Base-by-base conservation (phyloP, 2,888 invertebrate species). In the Tenthredo livida region DNA sequence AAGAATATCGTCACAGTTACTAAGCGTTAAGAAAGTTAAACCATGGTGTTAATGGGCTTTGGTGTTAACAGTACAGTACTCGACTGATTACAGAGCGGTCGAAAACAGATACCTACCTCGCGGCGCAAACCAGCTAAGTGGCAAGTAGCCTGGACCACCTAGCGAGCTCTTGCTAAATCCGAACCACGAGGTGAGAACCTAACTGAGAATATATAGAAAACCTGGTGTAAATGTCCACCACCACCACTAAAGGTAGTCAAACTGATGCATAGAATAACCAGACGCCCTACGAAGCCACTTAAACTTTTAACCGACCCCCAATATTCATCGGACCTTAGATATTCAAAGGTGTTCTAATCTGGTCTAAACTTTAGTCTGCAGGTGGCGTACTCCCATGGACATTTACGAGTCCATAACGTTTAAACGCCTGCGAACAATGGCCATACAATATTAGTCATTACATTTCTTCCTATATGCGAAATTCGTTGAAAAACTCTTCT, bases 51-150 rank as follows among this genome's bases (percentile, higher is more conserved):
- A 90, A 91, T 90, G 89, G 90, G 84, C 86, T 25, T n/a, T 25
- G 67, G 83, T 83, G 83, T 83, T 83, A 83, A 83, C 65, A 86
- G 86, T 87, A 88, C 72, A 67, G 67, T 67, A 67, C 87, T 87
- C 87, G 86, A 87, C 88, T 90, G 92, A 92, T 92, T 91, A 91
- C 89, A 90, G 90, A 90, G 89, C 90, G 89, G 89, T 86, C 86
- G 86, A 88, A 88, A 89, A 86, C 86, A 86, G 86, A 84, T 85
- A 87, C 87, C 86, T 85, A 87, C 87, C 86, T 80, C 78, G 86
- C 86, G 85, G 88, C 87, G 87, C 85, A 86, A 88, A 88, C 70
- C 73, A 75, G 84, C 75, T 85, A 89, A 88, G 87, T 86, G 88
- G 85, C 80, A 86, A 87, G 87, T 86, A 84, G 84, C 85, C 58